Conservation (phyloP, 2,888 invertebrate genomes). For the Mythimna albipuncta region DNA sequence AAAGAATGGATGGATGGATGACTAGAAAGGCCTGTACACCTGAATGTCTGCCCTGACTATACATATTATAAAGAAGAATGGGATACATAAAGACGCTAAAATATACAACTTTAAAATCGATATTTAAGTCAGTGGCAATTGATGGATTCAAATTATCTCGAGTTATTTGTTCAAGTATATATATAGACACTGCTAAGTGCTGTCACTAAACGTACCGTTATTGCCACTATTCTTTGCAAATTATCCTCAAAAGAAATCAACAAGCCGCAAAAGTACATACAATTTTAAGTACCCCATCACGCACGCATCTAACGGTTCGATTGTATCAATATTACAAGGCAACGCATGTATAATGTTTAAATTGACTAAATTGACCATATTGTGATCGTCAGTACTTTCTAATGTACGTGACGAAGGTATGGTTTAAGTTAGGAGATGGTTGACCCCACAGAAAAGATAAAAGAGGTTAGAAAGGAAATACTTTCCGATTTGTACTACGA, state of each 20-base stretch:
- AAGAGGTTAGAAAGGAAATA: too few species aligned
- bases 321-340: slow-evolving; percentile 61
- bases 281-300: slow-evolving; percentile 26
- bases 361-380: slow-evolving; percentile 80
- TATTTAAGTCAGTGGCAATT: too few species aligned
- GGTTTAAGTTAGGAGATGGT: slow-evolving; percentile 52
- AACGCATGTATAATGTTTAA: slow-evolving; percentile 73
- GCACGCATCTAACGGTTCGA: slow-evolving; percentile 35
- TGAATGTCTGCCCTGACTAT: too few species aligned
- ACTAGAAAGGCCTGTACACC: too few species aligned
- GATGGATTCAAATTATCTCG: background rate
- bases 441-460: background rate
- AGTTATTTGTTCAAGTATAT: background rate
- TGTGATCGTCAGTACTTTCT: slow-evolving; percentile 81
- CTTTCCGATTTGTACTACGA: too few species aligned
- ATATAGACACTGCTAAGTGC: background rate
- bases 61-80: too few species aligned
- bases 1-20: too few species aligned
- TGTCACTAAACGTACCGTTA: background rate
- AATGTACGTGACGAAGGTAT: slow-evolving; percentile 69
- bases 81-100: too few species aligned
- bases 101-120: too few species aligned
- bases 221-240: slow-evolving; percentile 14
- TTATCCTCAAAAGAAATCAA: slow-evolving; percentile 22
- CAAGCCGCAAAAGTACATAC: slow-evolving; percentile 24